Evolutionary conservation across 1,140 invertebrate genomes (phyloP).

Genomic region (Amphibalanus amphitrite): DNA sequence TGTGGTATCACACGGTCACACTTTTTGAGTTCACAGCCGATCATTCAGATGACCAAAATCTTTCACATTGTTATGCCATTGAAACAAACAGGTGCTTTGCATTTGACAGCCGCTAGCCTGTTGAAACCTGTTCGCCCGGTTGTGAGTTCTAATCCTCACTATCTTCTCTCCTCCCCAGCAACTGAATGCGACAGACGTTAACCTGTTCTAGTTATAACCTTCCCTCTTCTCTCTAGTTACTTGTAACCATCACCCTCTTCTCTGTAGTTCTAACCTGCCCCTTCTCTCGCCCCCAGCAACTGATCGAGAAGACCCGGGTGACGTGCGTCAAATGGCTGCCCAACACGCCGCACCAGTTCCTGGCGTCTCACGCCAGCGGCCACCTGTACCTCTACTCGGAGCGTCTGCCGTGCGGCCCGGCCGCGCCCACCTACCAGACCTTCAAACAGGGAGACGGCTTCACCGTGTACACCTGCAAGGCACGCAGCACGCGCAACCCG

Average conservation of each 20-base stretch:
- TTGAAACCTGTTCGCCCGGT: too few relatives aligned
- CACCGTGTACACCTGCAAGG: slow-evolving; percentile 86
- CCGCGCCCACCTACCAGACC: slow-evolving; percentile 75
- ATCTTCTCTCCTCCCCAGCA: too few relatives aligned
- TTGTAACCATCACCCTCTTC: slow-evolving; percentile 8
- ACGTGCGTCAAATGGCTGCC: slow-evolving; percentile 98
- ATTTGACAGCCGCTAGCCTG: too few relatives aligned
- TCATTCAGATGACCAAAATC: too few relatives aligned
- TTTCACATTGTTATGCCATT: too few relatives aligned
- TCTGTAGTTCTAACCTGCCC: too few relatives aligned
- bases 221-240: slow-evolving; percentile 7
- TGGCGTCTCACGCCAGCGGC: slow-evolving; percentile 89
- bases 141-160: too few relatives aligned
- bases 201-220: slow-evolving; percentile 1
- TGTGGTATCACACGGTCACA: too few relatives aligned
- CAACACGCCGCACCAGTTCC: slow-evolving; percentile 75
- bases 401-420: slow-evolving; percentile 67
- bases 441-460: slow-evolving; percentile 92
- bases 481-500: slow-evolving; percentile 89
- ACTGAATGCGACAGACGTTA: too few relatives aligned
- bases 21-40: too few relatives aligned
- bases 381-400: slow-evolving; percentile 96
- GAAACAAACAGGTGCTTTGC: too few relatives aligned
- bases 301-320: slow-evolving; percentile 95
- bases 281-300: slow-evolving; percentile 40